Percentiles rank a stretch among this genome's conserved stretches.
Evolutionary conservation across 2,888 invertebrate genomes (phyloP).

Genomic region (Drosophila maculinotata): DNA sequence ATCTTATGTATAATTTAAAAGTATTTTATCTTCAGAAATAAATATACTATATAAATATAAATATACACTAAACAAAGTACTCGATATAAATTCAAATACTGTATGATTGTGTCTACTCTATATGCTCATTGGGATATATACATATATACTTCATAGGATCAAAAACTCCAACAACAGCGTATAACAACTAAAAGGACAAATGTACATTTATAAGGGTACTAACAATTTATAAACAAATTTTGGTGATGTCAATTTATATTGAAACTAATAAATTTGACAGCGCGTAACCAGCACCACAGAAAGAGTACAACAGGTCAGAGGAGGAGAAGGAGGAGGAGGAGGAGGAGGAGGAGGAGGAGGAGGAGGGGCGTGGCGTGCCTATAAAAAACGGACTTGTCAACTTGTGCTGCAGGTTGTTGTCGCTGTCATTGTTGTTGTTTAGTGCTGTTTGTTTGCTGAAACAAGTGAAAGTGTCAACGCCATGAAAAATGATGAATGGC

Average conservation of each 20-base stretch:
- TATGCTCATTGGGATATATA: too few species aligned
- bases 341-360: too few species aligned
- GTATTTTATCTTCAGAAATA: too few species aligned
- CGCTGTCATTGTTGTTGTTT: constrained; percentile 30
- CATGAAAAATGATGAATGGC: constrained; percentile 79
- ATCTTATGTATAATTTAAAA: neutral
- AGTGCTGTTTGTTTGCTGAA: constrained; percentile 67
- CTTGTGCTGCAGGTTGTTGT: constrained; percentile 37
- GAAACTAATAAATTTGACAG: constrained; percentile 80
- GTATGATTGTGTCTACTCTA: too few species aligned
- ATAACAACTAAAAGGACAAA: constrained; percentile 21
- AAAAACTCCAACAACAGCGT: constrained; percentile 1
- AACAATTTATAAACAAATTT: constrained; percentile 70
- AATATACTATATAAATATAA: too few species aligned
- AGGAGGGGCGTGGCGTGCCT: constrained; percentile 28
- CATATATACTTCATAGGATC: neutral
- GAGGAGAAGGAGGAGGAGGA: too few species aligned
- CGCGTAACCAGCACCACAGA: constrained; percentile 49
- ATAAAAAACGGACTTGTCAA: constrained; percentile 78
- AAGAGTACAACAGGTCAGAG: constrained; percentile 22
- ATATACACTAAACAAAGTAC: too few species aligned
- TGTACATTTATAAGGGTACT: constrained; percentile 11
- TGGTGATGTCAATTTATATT: constrained; percentile 75
- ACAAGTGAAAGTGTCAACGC: constrained; percentile 80
- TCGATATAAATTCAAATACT: too few species aligned